phyloP scores from a whole-genome alignment of 2,888 invertebrate species.

The Priocnemis perturbator region DNA sequence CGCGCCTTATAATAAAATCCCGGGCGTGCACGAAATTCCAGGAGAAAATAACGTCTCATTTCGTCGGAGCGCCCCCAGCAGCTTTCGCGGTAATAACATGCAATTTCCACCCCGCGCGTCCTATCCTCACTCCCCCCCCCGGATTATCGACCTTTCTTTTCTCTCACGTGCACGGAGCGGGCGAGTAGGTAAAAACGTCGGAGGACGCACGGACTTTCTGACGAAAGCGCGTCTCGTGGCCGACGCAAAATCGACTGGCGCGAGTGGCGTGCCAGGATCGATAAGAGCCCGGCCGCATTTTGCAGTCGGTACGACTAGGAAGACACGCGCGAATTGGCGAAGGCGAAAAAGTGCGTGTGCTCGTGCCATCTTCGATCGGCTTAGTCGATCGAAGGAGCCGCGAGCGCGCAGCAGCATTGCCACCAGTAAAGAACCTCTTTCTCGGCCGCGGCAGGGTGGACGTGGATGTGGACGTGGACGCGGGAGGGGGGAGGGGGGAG shows the following conservation, averaged over 20 bases:
- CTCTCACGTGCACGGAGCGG: conserved; percentile 9
- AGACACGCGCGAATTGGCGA: background rate
- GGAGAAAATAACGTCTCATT: conserved; percentile 67
- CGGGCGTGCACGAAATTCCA: conserved; percentile 56
- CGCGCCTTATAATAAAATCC: conserved; percentile 50
- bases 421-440: too few relatives aligned
- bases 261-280: too few relatives aligned
- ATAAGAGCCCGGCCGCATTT: too few relatives aligned
- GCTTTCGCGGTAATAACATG: conserved; percentile 61
- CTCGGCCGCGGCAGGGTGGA: background rate
- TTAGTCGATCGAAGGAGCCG: too few relatives aligned
- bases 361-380: too few relatives aligned
- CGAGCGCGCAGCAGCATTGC: too few relatives aligned
- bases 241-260: too few relatives aligned
- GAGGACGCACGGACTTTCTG: too few relatives aligned
- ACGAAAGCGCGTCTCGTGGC: too few relatives aligned
- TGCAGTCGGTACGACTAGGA: too few relatives aligned
- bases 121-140: conserved; percentile 19
- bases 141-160: conserved; percentile 9
- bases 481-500: background rate
- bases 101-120: conserved; percentile 53
- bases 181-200: background rate
- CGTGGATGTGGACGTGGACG: background rate
- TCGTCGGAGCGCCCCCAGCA: conserved; percentile 51
- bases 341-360: too few relatives aligned